Evolutionary conservation across 2,797 vertebrate species (phyloP), one percentile per base, ranked within the genome.

Genomic region (Micromesistius poutassou): DNA sequence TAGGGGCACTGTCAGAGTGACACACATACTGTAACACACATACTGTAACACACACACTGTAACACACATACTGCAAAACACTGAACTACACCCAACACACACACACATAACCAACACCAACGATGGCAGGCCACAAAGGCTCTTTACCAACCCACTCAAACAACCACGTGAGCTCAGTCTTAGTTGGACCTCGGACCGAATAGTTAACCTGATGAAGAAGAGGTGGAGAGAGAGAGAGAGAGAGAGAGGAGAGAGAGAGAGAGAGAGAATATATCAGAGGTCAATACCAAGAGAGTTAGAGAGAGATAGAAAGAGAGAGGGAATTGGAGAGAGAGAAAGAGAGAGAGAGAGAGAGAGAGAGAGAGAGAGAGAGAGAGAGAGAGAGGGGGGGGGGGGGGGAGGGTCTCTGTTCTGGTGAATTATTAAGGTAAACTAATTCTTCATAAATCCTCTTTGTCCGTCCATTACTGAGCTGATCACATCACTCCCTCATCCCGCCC

Each of bases 401-500:
- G 86, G 89, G 88, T 91, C 86, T 88, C 87, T 80, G 77, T 62
- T 81, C 85, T 92, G 66, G 90, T 94, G 90, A 94, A 95, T 95
- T 95, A 94, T 94, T 94, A 93, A 95, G 90, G 89, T 93, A 93
- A 92, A 92, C 93, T 95, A 94, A 94, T 95, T 92, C 92, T 90
- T 93, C 86, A 89, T 92, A 93, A 93, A 92, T 89, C 89, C 92
- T 91, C 92, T 93, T 94, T 93, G 91, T 93, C 91, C 89, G 89
- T 94, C 93, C 93, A 94, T 94, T 94, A 94, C 91, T 90, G 71
- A 84, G 90, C 91, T 93, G 93, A n/a, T 95, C 93, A 94, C 90
- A 94, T 94, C 84, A 87, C 86, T 93, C 81, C 77, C 62, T 66
- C n/a, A 6, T 25, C n/a, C 62, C 4, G n/a, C 79, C n/a, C 81